Conservation (phyloP, 2,888 invertebrate genomes). For the Athetis lepigone region DNA sequence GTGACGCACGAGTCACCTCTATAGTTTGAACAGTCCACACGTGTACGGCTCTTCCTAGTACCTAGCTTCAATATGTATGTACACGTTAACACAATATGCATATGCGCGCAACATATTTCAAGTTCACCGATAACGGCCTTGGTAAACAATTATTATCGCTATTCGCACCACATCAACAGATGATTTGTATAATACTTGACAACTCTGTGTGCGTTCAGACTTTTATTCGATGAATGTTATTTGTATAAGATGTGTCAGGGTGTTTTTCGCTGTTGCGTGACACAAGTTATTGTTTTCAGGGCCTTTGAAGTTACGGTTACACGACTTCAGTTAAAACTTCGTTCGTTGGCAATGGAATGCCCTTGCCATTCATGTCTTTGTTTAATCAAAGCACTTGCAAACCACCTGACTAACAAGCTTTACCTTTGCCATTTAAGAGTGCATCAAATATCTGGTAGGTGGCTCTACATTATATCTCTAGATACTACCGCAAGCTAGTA, state of each 20-base stretch:
- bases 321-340: constrained; percentile 32
- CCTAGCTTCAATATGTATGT: constrained; percentile 74
- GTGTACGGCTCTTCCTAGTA: constrained; percentile 78
- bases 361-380: constrained; percentile 50
- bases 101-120: constrained; percentile 78
- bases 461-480: neutral
- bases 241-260: constrained; percentile 22
- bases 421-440: constrained; percentile 15
- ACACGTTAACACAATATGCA: constrained; percentile 80
- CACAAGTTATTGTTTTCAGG: constrained; percentile 26
- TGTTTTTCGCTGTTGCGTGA: constrained; percentile 47
- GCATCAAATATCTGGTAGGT: constrained; percentile 5
- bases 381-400: constrained; percentile 26
- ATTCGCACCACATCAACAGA: constrained; percentile 70
- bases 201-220: constrained; percentile 32
- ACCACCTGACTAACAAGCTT: constrained; percentile 13
- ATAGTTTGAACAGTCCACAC: constrained; percentile 69
- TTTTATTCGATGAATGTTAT: constrained; percentile 34
- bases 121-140: constrained; percentile 83
- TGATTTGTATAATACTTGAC: constrained; percentile 58
- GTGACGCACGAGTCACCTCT: constrained; percentile 73
- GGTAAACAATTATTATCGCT: constrained; percentile 79
- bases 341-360: constrained; percentile 41
- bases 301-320: constrained; percentile 17
- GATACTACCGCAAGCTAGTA: neutral